These are phyloP conservation scores for Diloba caeruleocephala DNA, from an alignment of 2,888 invertebrate species.

Conservation along the genomic window DNA sequence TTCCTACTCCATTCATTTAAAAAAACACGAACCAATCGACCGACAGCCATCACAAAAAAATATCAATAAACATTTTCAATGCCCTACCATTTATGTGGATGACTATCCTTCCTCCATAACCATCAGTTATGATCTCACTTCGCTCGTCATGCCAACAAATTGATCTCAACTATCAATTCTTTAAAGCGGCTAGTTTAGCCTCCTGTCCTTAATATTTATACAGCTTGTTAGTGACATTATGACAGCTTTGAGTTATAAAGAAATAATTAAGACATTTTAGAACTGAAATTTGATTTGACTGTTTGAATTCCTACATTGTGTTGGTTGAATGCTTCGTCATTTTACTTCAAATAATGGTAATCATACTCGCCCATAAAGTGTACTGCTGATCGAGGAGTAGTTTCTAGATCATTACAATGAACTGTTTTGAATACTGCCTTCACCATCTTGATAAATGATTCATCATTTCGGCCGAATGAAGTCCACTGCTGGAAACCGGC, in stretches of 20 bases:
- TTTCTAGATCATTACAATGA: no score
- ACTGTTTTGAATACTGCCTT: no score
- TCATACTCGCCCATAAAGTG: no score
- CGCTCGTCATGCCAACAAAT: conserved; percentile 70
- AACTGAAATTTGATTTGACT: background rate
- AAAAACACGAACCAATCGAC: background rate
- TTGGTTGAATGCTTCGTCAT: no score
- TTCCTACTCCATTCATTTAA: no score
- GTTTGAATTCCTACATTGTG: background rate
- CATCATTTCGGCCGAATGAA: no score
- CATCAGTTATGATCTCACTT: conserved; percentile 44
- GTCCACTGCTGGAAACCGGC: no score
- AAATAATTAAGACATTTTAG: background rate
- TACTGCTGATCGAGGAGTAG: no score
- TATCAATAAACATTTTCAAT: conserved; percentile 3
- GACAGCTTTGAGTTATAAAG: conserved; percentile 20
- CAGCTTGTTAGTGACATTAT: conserved; percentile 28
- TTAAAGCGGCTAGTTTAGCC: conserved; percentile 46
- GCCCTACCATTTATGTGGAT: conserved; percentile 51
- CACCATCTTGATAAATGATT: no score
- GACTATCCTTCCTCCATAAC: conserved; percentile 52
- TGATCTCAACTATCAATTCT: conserved; percentile 49
- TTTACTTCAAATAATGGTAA: no score
- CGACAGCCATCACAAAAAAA: background rate
- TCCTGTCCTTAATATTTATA: conserved; percentile 21